phyloP scores from a whole-genome alignment of 2,113 vertebrate genomes.

The Lepus timidus region DNA sequence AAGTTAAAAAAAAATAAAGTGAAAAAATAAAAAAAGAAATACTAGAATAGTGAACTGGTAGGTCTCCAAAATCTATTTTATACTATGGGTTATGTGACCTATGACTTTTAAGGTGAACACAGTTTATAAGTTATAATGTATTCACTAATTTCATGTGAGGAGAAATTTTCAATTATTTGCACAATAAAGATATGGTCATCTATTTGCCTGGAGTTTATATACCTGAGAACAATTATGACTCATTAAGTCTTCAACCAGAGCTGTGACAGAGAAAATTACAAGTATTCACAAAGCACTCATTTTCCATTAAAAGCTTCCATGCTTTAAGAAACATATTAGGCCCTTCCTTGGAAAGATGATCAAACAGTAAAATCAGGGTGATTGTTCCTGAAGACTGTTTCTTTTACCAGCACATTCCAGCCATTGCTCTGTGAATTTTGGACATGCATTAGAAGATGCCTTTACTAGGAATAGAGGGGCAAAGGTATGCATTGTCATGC shows the following conservation, averaged over 20 bases:
- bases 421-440: background rate
- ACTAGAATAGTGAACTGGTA: background rate
- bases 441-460: no score
- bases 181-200: background rate
- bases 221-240: background rate
- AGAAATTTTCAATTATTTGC: background rate
- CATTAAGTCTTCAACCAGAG: conserved; percentile 32
- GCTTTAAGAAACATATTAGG: conserved; percentile 11
- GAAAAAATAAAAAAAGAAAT: no score
- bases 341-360: background rate
- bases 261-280: conserved; percentile 8
- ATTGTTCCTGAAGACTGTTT: background rate
- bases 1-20: no score
- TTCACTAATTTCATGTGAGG: background rate
- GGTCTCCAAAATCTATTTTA: background rate
- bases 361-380: background rate
- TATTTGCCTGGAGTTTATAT: background rate
- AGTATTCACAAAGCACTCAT: conserved; percentile 8
- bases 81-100: background rate
- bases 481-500: background rate
- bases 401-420: background rate
- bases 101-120: background rate
- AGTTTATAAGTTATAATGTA: background rate
- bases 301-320: background rate
- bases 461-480: background rate